Base-by-base conservation (phyloP, 2,888 invertebrate species). In the Plebejus anna region DNA sequence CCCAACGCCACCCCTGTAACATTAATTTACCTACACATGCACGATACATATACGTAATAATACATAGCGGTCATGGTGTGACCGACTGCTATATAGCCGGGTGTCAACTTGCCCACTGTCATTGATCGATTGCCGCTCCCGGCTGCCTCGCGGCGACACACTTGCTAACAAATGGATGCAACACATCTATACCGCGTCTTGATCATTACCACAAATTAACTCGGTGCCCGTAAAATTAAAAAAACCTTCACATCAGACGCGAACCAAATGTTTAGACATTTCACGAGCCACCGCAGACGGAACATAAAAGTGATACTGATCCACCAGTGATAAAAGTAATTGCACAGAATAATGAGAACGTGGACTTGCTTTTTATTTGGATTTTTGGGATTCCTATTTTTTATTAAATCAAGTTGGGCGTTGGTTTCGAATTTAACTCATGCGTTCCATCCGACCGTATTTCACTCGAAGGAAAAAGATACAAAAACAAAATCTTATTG, bases 151-250 rank as follows among this genome's bases (percentile, higher is more conserved):
- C 75, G 36, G 73, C 75, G 76, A 77, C 77, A 75, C 75, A 76
- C 76, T 80, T 78, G 80, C 81, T 81, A 79, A 80, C 81, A 81
- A 79, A 82, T 80, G 80, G 78, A 80, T 75, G 71, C 47, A 71
- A 70, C 66, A 22, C 9, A 71, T 42, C 7, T 72, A 28, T 76
- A 71, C 28, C 28, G n/a, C 42, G 16, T 32, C 70, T 66, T 61
- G 77, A 76, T 78, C 75, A 79, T 75, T 76, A 71, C 70, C 73
- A 75, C 79, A 81, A 81, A 80, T 79, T 83, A 84, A 79, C 83
- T 82, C 85, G 82, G 84, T 83, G 84, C 83, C 83, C 84, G 85
- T 85, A 82, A 89, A 88, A 88, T 89, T 87, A 84, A 85, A 89
- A 89, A 85, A 80, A 82, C 82, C 81, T 81, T 80, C 81, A 82